These are phyloP conservation scores for Strigamia crassipes DNA, from an alignment of 2,888 invertebrate genomes.

Conservation along the genomic window DNA sequence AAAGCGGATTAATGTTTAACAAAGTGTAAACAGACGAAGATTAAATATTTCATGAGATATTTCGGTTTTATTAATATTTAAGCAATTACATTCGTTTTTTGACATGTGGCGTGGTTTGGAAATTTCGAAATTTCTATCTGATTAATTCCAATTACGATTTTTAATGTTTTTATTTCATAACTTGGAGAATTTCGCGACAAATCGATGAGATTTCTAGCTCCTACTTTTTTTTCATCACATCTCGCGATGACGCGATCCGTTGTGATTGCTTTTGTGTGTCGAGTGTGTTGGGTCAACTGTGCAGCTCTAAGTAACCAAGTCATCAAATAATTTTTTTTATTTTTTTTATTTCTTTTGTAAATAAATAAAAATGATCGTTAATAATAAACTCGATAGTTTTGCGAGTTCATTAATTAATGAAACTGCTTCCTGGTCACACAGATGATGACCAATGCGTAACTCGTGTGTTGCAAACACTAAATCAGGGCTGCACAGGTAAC, in stretches of 20 bases:
- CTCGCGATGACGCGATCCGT: background rate
- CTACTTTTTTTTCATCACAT: background rate
- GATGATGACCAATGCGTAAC: background rate
- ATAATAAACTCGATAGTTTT: background rate
- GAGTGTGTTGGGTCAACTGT: background rate
- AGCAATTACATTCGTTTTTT: no score
- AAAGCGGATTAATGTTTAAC: background rate
- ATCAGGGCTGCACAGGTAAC: background rate
- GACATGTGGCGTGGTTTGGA: no score
- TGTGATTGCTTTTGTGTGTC: background rate
- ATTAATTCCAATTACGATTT: background rate
- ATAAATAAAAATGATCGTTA: background rate
- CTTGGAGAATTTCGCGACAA: background rate
- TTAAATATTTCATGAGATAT: no score
- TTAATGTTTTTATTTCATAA: background rate
- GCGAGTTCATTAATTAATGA: background rate
- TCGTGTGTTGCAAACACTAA: background rate
- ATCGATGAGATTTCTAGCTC: background rate
- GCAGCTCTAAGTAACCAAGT: background rate
- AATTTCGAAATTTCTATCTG: no score
- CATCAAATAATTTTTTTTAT: background rate
- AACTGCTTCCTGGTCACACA: background rate
- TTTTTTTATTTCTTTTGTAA: background rate
- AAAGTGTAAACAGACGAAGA: no score
- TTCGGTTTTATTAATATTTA: no score